Evolutionary conservation across 1,140 invertebrate genomes (phyloP).

Genomic region (Trichonephila clavata): DNA sequence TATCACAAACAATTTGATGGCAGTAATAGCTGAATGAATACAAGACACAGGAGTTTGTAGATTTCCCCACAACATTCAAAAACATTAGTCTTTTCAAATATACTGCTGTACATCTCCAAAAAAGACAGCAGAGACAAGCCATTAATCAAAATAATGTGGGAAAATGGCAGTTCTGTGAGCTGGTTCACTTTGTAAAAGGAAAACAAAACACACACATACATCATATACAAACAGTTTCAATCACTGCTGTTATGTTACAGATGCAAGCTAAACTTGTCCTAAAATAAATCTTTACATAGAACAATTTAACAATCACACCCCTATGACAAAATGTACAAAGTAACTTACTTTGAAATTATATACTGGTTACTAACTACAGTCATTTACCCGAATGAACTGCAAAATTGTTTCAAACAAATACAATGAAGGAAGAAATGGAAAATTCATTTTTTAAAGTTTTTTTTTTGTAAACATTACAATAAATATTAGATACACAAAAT

Average conservation of each 20-base stretch:
- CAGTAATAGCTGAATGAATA: slow-evolving; percentile 47
- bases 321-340: background rate
- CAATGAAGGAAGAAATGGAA: no score
- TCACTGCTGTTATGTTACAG: background rate
- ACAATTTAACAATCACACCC: background rate
- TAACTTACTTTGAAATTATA: background rate
- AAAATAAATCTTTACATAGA: background rate
- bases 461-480: no score
- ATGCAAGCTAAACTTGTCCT: background rate
- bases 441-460: no score
- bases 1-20: slow-evolving; percentile 52
- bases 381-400: no score
- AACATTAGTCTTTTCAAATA: background rate
- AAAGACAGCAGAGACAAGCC: slow-evolving; percentile 44
- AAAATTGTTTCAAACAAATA: no score
- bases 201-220: background rate
- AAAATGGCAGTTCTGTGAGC: slow-evolving; percentile 48
- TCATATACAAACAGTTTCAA: background rate
- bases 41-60: slow-evolving; percentile 25
- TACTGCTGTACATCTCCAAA: background rate
- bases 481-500: no score
- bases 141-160: slow-evolving; percentile 1
- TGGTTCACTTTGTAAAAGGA: background rate
- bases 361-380: background rate
- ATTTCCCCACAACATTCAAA: background rate